Evolutionary conservation across 2,888 invertebrate species (phyloP).

Genomic region (Aspidapion aeneum): DNA sequence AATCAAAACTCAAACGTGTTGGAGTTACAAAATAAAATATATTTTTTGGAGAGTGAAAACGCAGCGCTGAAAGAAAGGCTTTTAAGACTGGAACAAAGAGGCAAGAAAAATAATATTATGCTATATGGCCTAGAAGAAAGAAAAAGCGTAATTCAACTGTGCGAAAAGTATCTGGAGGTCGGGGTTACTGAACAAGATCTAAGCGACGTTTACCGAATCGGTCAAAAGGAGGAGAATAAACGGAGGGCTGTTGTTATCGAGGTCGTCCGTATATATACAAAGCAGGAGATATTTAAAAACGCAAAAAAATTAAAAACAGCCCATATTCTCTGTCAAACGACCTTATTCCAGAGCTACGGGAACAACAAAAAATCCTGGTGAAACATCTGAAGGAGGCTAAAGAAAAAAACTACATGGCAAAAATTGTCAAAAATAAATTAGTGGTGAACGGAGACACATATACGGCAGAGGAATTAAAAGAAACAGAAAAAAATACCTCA

Average conservation of each 20-base stretch:
- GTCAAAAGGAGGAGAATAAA: background rate
- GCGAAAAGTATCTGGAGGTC: background rate
- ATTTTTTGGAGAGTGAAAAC: too few relatives aligned
- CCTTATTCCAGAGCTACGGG: background rate
- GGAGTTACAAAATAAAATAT: background rate
- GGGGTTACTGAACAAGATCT: background rate
- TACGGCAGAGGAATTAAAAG: background rate
- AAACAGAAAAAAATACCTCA: background rate
- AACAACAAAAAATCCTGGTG: background rate
- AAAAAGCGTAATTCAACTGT: too few relatives aligned
- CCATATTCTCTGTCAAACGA: background rate
- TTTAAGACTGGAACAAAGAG: background rate
- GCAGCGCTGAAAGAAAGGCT: too few relatives aligned
- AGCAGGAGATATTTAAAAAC: background rate
- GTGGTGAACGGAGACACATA: background rate
- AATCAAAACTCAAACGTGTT: background rate
- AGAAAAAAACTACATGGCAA: background rate
- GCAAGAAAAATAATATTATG: background rate
- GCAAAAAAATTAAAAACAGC: background rate
- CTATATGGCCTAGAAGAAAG: background rate
- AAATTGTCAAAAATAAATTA: background rate
- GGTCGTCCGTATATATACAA: background rate
- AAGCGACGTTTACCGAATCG: background rate
- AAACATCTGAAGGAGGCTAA: background rate
- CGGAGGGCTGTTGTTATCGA: background rate